Percentiles rank a stretch among this genome's conserved stretches.
Conservation (phyloP, 2,113 vertebrate genomes). For the Strix aluco region DNA sequence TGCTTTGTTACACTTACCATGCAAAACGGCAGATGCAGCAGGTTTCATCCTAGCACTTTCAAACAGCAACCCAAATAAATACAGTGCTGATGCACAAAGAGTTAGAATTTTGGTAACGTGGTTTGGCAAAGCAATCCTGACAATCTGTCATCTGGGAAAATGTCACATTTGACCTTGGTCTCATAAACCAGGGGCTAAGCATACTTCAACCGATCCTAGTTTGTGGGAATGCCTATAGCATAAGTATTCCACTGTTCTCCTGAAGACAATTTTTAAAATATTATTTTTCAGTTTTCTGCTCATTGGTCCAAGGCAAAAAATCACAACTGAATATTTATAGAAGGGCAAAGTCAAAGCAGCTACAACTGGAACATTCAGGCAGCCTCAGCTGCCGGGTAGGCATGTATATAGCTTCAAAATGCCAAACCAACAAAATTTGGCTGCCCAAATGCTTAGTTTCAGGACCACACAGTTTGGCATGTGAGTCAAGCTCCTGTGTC, state of each 20-base stretch:
- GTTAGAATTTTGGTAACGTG: conserved; percentile 31
- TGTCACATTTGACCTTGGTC: conserved; percentile 3
- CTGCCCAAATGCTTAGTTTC: background rate
- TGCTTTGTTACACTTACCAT: background rate
- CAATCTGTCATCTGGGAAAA: background rate
- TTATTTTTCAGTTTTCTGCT: background rate
- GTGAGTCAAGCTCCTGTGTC: background rate
- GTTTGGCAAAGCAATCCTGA: conserved; percentile 1
- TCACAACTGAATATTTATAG: background rate
- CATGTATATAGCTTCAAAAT: background rate
- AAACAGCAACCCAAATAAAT: background rate
- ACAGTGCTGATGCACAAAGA: background rate
- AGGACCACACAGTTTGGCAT: background rate
- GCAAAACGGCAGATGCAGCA: background rate
- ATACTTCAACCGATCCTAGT: background rate
- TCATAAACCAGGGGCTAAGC: background rate
- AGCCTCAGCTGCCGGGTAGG: background rate
- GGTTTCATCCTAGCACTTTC: background rate
- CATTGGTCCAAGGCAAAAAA: background rate
- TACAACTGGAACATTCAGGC: background rate
- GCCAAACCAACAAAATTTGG: background rate
- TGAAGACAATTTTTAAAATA: background rate
- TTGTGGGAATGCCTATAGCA: background rate
- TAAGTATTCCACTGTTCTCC: background rate
- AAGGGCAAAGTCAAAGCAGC: background rate